Conservation (phyloP, 2,888 invertebrate species). For the Drosophila pseudotakahashii region DNA sequence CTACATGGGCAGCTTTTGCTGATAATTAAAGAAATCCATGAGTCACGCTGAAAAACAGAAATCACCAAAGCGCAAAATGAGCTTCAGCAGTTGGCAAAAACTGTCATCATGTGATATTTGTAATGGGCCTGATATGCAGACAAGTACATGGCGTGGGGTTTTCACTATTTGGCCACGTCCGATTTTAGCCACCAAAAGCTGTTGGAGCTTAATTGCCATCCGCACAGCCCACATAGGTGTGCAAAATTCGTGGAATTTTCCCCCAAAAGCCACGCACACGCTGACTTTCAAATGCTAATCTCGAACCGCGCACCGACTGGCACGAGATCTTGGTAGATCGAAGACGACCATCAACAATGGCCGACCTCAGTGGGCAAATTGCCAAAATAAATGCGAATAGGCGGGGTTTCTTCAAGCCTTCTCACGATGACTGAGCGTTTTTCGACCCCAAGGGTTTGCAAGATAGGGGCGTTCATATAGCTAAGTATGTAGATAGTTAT, state of each 20-base stretch:
- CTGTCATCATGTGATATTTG: slow-evolving; percentile 62
- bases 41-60: slow-evolving; percentile 65
- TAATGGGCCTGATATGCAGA: slow-evolving; percentile 30
- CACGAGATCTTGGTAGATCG: slow-evolving; percentile 61
- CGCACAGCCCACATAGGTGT: slow-evolving; percentile 19
- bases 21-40: slow-evolving; percentile 58
- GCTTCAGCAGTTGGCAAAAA: slow-evolving; percentile 39
- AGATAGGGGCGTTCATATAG: neutral
- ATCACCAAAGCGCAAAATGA: slow-evolving; percentile 46
- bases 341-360: slow-evolving; percentile 17
- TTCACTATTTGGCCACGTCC: slow-evolving; percentile 25
- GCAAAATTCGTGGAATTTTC: slow-evolving; percentile 63
- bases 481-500: slow-evolving; percentile 3
- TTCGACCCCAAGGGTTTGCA: slow-evolving; percentile 37
- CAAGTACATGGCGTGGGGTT: slow-evolving; percentile 14
- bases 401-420: slow-evolving; percentile 25
- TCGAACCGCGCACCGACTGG: slow-evolving; percentile 57
- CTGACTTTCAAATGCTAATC: slow-evolving; percentile 28
- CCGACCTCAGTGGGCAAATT: slow-evolving; percentile 29
- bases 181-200: slow-evolving; percentile 26
- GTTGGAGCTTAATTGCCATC: slow-evolving; percentile 27
- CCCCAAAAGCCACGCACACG: slow-evolving; percentile 29
- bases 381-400: slow-evolving; percentile 13
- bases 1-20: slow-evolving; percentile 28
- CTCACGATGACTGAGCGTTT: slow-evolving; percentile 49